Evolutionary conservation across 2,113 vertebrate species (phyloP).

Genomic region (Neodontobutis hainanensis): DNA sequence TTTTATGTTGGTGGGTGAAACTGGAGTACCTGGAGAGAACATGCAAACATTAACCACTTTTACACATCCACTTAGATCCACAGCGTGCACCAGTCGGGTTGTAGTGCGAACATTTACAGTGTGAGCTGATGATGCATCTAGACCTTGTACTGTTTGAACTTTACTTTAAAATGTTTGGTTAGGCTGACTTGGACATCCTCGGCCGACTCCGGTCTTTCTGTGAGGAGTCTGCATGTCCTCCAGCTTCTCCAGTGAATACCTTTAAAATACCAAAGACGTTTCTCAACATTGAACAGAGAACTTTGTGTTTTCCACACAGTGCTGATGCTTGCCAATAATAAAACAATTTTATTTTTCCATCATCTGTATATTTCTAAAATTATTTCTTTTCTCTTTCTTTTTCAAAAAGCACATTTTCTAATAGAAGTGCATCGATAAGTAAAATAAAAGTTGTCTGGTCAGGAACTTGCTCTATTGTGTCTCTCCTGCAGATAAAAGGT

Average conservation of each 20-base stretch:
- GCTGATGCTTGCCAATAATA: constrained; percentile 33
- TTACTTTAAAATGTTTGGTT: too few relatives aligned
- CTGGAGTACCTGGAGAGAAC: too few relatives aligned
- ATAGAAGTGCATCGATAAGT: constrained; percentile 8
- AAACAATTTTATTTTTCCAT: constrained; percentile 34
- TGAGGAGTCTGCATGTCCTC: too few relatives aligned
- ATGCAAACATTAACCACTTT: too few relatives aligned
- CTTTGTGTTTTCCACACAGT: constrained; percentile 1
- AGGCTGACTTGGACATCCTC: too few relatives aligned
- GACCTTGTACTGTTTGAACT: too few relatives aligned
- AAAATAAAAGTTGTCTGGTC: constrained; percentile 39
- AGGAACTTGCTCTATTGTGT: constrained; percentile 31
- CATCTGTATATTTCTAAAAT: constrained; percentile 47
- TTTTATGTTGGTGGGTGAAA: too few relatives aligned
- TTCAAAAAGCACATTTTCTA: constrained; percentile 5
- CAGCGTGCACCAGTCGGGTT: too few relatives aligned
- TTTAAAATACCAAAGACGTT: not conserved
- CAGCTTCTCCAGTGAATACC: not conserved
- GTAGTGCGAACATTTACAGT: too few relatives aligned
- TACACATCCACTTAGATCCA: too few relatives aligned
- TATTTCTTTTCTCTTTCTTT: constrained; percentile 12
- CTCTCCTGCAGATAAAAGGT: constrained; percentile 31
- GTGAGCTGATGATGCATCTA: too few relatives aligned
- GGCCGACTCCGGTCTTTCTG: too few relatives aligned
- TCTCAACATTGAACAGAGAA: not conserved